phyloP scores from a whole-genome alignment of 35 echinoderm and acorn worm genomes.

The Ptychodera flava region DNA sequence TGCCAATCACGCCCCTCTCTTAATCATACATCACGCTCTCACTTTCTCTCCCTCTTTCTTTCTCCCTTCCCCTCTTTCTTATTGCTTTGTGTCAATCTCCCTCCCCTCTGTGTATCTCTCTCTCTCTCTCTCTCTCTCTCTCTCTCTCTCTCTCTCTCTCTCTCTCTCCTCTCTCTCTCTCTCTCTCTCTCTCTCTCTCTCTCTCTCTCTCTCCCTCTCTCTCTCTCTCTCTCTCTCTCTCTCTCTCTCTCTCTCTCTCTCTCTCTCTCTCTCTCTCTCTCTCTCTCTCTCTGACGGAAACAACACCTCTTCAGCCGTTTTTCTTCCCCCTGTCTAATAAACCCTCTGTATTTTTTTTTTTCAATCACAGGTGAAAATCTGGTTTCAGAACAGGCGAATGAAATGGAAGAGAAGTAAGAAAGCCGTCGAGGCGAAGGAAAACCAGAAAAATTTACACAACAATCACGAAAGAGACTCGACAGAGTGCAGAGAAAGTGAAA shows the following conservation, averaged over 20 bases:
- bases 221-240: too few relatives aligned
- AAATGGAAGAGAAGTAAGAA: slow-evolving; percentile 99
- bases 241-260: too few relatives aligned
- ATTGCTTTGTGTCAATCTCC: not conserved
- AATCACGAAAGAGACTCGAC: not conserved
- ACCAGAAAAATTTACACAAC: not conserved
- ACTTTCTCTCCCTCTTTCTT: not conserved
- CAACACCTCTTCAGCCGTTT: too few relatives aligned
- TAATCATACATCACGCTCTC: not conserved
- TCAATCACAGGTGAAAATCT: slow-evolving; percentile 79
- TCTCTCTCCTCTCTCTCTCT: not conserved
- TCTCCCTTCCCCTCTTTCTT: not conserved
- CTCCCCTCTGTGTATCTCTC: not conserved
- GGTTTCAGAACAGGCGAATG: slow-evolving; percentile 98
- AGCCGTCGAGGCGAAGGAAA: slow-evolving; percentile 3
- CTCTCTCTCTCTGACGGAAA: too few relatives aligned
- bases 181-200: too few relatives aligned
- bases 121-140: not conserved
- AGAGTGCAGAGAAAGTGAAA: not conserved
- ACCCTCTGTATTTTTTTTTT: not conserved
- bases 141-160: not conserved
- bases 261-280: too few relatives aligned
- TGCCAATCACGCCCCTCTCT: too few relatives aligned
- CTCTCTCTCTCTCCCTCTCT: too few relatives aligned
- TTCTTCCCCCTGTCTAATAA: too few relatives aligned